Percentiles rank a stretch among this genome's conserved stretches.
These are phyloP conservation scores for Anastrepha ludens DNA, from an alignment of 1,140 invertebrate species.

Conservation along the genomic window DNA sequence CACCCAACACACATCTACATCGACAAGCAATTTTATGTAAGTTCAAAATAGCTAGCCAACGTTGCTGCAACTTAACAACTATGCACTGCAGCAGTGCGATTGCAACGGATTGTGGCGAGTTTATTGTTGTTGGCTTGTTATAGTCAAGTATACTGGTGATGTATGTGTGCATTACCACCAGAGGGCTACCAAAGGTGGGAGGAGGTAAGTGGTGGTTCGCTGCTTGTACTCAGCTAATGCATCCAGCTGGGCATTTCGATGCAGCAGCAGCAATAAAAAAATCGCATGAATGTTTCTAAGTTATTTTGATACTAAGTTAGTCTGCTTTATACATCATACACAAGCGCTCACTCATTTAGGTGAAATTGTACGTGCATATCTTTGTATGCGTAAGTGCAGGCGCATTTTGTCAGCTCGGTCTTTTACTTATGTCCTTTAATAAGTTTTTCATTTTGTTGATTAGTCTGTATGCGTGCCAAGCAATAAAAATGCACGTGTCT, in stretches of 20 bases:
- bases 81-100: background rate
- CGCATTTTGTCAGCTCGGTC: background rate
- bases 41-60: background rate
- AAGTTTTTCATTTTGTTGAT: conserved; percentile 40
- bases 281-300: background rate
- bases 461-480: background rate
- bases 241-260: background rate
- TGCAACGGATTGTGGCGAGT: conserved; percentile 11
- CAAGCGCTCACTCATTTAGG: background rate
- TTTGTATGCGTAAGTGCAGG: background rate
- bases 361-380: background rate
- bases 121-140: background rate
- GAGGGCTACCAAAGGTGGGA: background rate
- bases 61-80: conserved; percentile 7
- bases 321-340: conserved; percentile 2
- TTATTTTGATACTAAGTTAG: conserved; percentile 49
- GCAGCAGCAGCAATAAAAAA: background rate
- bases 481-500: background rate
- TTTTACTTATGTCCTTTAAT: conserved; percentile 40
- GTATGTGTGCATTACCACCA: background rate
- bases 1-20: background rate
- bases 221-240: conserved; percentile 17
- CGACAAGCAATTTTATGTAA: background rate
- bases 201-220: background rate
- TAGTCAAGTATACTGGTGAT: background rate